Conservation (phyloP, 2,113 vertebrate genomes). For the Myocastor coypus region DNA sequence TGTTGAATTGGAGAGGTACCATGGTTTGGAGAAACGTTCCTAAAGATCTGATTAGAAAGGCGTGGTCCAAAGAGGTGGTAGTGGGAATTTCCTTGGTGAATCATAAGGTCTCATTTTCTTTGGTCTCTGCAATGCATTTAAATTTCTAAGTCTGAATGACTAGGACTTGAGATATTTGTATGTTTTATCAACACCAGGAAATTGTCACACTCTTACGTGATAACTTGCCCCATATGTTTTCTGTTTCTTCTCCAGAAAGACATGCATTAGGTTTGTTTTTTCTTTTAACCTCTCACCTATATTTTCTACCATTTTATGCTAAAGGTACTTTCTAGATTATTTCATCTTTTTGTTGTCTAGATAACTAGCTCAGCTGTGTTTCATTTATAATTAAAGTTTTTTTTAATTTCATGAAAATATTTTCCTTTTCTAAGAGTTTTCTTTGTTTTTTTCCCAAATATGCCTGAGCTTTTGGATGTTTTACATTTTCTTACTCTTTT, state of each 20-base stretch:
- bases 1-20: neutral
- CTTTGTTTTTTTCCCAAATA: neutral
- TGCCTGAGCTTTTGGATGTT: neutral
- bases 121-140: neutral
- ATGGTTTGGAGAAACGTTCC: neutral
- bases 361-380: neutral
- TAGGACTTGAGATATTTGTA: neutral
- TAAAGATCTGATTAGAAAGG: neutral
- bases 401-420: neutral
- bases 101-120: neutral
- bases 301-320: neutral
- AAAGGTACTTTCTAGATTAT: neutral
- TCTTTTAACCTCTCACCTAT: neutral
- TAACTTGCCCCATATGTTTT: neutral
- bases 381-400: neutral
- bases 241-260: neutral
- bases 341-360: neutral
- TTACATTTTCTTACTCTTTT: neutral
- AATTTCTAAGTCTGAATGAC: neutral
- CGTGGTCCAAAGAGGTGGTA: neutral
- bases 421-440: constrained; percentile 17
- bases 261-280: neutral
- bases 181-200: neutral
- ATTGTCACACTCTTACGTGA: neutral
- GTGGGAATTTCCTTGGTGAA: neutral